phyloP scores from a whole-genome alignment of 2,113 vertebrate species.

The Verasper variegatus region DNA sequence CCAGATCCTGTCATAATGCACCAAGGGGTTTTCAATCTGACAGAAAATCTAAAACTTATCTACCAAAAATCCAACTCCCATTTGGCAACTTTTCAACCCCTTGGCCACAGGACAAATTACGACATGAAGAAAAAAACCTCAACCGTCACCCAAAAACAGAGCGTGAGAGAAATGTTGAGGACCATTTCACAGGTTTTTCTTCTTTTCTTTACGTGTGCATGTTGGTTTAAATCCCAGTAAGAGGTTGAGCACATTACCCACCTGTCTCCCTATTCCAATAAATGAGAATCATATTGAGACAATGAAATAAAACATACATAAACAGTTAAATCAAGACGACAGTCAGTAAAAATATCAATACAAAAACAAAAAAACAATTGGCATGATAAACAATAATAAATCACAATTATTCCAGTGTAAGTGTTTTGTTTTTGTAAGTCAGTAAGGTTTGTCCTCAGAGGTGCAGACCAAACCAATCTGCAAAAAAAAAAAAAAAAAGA shows the following conservation, averaged over 20 bases:
- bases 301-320: constrained; percentile 53
- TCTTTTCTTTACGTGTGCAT: constrained; percentile 13
- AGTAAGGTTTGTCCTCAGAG: constrained; percentile 70
- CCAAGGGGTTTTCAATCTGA: constrained; percentile 44
- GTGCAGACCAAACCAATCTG: constrained; percentile 66
- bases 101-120: constrained; percentile 35
- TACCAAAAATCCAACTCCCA: constrained; percentile 21
- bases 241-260: constrained; percentile 34
- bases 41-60: constrained; percentile 17
- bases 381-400: constrained; percentile 69
- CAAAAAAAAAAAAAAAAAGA: constrained; percentile 29
- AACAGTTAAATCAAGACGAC: constrained; percentile 67
- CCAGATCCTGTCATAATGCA: constrained; percentile 13
- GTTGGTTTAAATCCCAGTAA: constrained; percentile 48
- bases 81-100: constrained; percentile 63
- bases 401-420: constrained; percentile 86
- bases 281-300: constrained; percentile 61
- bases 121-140: constrained; percentile 19
- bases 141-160: constrained; percentile 40
- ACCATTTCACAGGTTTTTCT: constrained; percentile 66
- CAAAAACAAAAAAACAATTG: constrained; percentile 61
- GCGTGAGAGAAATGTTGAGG: constrained; percentile 53
- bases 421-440: constrained; percentile 75
- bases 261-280: constrained; percentile 53
- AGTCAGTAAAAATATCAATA: constrained; percentile 71